phyloP scores from a whole-genome alignment of 2,113 vertebrate genomes.

The Shinisaurus crocodilurus region DNA sequence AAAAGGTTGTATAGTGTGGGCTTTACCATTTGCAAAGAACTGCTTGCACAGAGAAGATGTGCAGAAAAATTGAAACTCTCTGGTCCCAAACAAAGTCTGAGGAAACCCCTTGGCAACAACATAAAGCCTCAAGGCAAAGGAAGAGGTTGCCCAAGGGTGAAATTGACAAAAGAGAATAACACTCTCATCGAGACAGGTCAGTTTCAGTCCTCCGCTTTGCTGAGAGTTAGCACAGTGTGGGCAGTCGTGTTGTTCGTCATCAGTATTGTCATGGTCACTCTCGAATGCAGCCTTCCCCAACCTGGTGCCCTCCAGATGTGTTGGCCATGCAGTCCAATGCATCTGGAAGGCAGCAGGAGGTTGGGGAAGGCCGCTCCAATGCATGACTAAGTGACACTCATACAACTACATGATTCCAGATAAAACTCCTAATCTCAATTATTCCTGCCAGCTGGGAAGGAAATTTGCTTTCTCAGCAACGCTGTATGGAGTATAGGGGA shows the following conservation, averaged over 20 bases:
- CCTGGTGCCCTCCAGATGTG: too few species aligned
- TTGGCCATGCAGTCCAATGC: too few species aligned
- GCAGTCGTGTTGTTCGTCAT: neutral
- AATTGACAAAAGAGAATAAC: neutral
- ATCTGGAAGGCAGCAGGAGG: too few species aligned
- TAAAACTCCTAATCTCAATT: neutral
- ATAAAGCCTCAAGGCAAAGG: neutral
- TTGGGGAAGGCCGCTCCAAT: neutral
- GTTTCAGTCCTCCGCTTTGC: neutral
- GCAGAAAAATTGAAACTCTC: neutral
- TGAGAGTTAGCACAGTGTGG: neutral
- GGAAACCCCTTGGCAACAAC: neutral
- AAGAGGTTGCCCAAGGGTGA: neutral
- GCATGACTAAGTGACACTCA: neutral
- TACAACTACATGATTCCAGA: too few species aligned
- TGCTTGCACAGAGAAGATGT: neutral
- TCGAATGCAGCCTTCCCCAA: neutral
- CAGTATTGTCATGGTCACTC: neutral
- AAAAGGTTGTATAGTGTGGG: too few species aligned
- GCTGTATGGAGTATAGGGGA: neutral
- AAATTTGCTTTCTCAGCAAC: neutral
- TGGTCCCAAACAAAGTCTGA: neutral
- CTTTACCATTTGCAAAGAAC: neutral
- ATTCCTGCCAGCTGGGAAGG: neutral
- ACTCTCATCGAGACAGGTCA: neutral